phyloP scores from a whole-genome alignment of 2,888 invertebrate species.

The Monochamus alternatus region DNA sequence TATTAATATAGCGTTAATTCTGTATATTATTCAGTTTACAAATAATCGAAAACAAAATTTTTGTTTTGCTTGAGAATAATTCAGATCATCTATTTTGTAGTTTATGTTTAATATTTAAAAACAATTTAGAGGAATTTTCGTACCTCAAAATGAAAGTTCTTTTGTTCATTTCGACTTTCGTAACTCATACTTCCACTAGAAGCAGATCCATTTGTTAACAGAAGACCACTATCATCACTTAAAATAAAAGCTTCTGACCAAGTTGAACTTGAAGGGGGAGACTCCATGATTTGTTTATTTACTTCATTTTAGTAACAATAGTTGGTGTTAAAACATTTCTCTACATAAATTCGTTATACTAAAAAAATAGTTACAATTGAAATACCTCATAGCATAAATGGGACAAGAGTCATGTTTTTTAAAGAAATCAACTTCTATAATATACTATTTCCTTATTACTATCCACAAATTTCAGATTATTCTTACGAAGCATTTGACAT shows the following conservation, averaged over 20 bases:
- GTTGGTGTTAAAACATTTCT: slow-evolving; percentile 4
- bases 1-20: no score
- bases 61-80: background rate
- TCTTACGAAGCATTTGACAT: background rate
- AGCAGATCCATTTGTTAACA: slow-evolving; percentile 82
- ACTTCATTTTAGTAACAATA: slow-evolving; percentile 23
- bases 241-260: slow-evolving; percentile 83
- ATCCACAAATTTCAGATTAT: no score
- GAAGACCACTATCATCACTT: slow-evolving; percentile 84
- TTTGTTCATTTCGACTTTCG: slow-evolving; percentile 80
- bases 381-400: slow-evolving; percentile 27
- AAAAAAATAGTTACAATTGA: slow-evolving; percentile 1
- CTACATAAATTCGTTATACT: slow-evolving; percentile 13
- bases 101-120: background rate
- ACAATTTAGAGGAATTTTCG: slow-evolving; percentile 49
- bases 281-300: slow-evolving; percentile 76
- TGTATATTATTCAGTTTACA: no score
- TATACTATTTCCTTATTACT: no score
- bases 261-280: slow-evolving; percentile 83
- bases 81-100: background rate
- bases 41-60: no score
- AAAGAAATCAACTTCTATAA: no score
- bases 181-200: slow-evolving; percentile 83
- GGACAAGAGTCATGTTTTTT: background rate
- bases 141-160: slow-evolving; percentile 81